These are phyloP conservation scores for Dendrocincla fuliginosa DNA, from an alignment of 2,797 vertebrate species.

Conservation along the genomic window DNA sequence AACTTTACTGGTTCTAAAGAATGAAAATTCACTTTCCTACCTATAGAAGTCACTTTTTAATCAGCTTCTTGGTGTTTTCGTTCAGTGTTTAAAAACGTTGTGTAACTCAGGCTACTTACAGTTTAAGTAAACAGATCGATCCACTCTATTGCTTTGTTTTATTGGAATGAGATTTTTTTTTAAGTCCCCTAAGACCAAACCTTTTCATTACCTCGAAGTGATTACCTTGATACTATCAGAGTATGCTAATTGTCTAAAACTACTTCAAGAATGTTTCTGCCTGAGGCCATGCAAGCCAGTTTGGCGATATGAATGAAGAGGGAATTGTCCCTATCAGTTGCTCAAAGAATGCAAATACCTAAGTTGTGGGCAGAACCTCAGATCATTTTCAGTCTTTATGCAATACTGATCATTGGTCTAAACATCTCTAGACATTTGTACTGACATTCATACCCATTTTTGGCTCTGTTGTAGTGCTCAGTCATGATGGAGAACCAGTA, in stretches of 20 bases:
- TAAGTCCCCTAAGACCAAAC: neutral
- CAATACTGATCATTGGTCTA: fast-evolving
- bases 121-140: neutral
- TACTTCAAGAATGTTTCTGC: neutral
- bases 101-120: neutral
- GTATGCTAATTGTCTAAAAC: neutral
- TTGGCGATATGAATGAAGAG: neutral
- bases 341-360: neutral
- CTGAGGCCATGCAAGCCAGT: neutral
- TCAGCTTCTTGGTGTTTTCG: neutral
- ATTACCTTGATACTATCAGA: neutral
- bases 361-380: neutral
- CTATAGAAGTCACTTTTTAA: neutral
- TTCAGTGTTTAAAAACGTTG: neutral
- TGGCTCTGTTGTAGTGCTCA: neutral
- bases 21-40: neutral
- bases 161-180: neutral
- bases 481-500: neutral
- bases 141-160: neutral
- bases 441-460: neutral
- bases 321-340: neutral
- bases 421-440: neutral
- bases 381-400: neutral
- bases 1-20: neutral
- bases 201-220: neutral